Conservation (phyloP, 2,888 invertebrate genomes). For the Hyposoter dolosus region DNA sequence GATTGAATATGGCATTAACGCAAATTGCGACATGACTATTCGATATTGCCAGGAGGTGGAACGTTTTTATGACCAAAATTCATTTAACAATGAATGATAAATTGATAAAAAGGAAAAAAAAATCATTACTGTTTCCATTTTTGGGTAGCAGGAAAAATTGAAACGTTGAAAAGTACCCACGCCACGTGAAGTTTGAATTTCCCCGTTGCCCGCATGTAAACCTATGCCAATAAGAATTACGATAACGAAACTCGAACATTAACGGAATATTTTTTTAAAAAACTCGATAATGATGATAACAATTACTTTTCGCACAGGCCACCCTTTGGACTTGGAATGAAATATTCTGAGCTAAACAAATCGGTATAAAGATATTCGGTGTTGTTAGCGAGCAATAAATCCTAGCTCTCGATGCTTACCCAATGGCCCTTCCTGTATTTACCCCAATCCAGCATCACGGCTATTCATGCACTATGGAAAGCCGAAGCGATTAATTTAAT, state of each 20-base stretch:
- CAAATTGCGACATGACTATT: neutral
- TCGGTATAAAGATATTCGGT: slow-evolving; percentile 41
- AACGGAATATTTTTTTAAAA: neutral
- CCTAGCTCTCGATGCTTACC: slow-evolving; percentile 69
- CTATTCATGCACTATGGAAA: slow-evolving; percentile 64
- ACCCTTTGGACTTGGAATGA: neutral
- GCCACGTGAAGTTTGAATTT: neutral
- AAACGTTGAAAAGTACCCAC: neutral
- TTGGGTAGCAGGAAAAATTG: neutral
- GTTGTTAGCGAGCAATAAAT: slow-evolving; percentile 53
- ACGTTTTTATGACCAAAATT: neutral
- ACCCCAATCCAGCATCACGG: slow-evolving; percentile 8
- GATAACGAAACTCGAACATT: neutral
- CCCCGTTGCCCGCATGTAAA: neutral
- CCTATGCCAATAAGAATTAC: neutral
- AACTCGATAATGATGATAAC: neutral
- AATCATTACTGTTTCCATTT: neutral
- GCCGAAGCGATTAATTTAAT: slow-evolving; percentile 72
- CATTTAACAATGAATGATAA: neutral
- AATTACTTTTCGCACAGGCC: neutral
- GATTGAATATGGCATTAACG: neutral
- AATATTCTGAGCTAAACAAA: neutral
- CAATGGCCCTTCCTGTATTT: slow-evolving; percentile 10
- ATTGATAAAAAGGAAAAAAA: neutral
- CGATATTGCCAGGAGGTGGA: neutral